A percentile compares a stretch with the other conserved stretches of the same genome.
Evolutionary conservation across 30 jellyfish, hydroid and myxozoan species (phyloP).

Genomic region (Turritopsis rubra): DNA sequence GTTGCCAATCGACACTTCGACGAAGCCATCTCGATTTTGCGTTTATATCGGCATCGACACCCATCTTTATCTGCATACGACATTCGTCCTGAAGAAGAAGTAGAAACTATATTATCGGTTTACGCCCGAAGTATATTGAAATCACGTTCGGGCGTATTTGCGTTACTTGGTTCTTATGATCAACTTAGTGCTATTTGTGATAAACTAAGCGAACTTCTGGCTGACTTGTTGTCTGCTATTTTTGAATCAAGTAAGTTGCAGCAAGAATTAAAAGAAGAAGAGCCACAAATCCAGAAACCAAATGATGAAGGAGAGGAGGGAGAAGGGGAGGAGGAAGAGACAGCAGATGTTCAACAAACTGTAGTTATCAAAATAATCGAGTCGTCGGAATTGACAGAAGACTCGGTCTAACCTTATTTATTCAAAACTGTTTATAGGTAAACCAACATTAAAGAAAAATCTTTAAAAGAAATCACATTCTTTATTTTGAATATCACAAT

Average conservation of each 20-base stretch:
- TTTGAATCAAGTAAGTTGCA: background rate
- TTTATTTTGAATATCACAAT: background rate
- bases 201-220: constrained; percentile 78
- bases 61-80: constrained; percentile 8
- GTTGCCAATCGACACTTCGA: constrained; percentile 50
- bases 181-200: constrained; percentile 57
- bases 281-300: background rate
- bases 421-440: too few species aligned
- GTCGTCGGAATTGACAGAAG: background rate
- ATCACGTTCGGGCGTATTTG: constrained; percentile 56
- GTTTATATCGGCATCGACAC: constrained; percentile 43
- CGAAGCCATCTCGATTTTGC: constrained; percentile 52
- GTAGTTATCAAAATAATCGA: background rate
- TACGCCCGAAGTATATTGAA: constrained; percentile 53
- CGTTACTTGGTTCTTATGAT: constrained; percentile 64
- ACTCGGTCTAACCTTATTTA: background rate
- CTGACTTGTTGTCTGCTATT: constrained; percentile 59
- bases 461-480: background rate
- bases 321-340: background rate
- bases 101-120: constrained; percentile 55
- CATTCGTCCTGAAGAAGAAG: constrained; percentile 39
- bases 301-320: background rate
- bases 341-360: background rate
- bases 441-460: background rate
- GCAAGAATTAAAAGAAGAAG: background rate